Base-by-base conservation (phyloP, 2,113 vertebrate genomes). In the Cairina moschata region DNA sequence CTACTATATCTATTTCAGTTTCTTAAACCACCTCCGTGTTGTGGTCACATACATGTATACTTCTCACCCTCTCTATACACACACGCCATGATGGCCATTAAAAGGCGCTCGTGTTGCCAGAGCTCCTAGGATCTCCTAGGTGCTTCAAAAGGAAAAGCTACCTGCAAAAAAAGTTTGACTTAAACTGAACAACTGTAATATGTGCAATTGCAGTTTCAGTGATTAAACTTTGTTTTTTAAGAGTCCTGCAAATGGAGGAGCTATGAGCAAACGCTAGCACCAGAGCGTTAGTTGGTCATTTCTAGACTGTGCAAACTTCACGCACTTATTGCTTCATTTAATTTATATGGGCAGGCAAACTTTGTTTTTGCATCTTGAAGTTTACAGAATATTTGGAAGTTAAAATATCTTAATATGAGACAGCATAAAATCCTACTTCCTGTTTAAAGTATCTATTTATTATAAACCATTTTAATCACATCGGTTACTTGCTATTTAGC, bases 31-130 rank as follows among this genome's bases (percentile, higher is more conserved):
- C 20, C 82, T 52, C 34, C 29, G 17, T 29, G 10, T 17, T 32
- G n/a, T 32, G 18, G 17, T 68, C 46, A 17, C 31, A 36, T 7
- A 86, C 60, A 40, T 40, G 13, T 40, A 40, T 40, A 60, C 13
- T 26, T 83, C 44, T 63, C 38, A 4, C 25, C 23, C 1, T 14
- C 28, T 52, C 26, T 58, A 0, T 20, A 7, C 7, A 11, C 34
- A 15, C 5, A 5, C 0, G 2, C 36, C 4, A 0, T 21, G 58
- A 42, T 17, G 34, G 31, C 32, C 75, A 36, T 25, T 31, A 62
- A 13, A 14, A 71, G 50, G 4, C 40, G 18, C 6, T 3, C 8
- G 1, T 13, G 13, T 29, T 54, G 58, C 36, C 36, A n/a, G 59
- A 80, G 63, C 6, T 81, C 72, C 65, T 46, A 4, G 11, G 6